These are phyloP conservation scores for Tiliqua scincoides DNA, from an alignment of 2,113 vertebrate species.

Conservation along the genomic window DNA sequence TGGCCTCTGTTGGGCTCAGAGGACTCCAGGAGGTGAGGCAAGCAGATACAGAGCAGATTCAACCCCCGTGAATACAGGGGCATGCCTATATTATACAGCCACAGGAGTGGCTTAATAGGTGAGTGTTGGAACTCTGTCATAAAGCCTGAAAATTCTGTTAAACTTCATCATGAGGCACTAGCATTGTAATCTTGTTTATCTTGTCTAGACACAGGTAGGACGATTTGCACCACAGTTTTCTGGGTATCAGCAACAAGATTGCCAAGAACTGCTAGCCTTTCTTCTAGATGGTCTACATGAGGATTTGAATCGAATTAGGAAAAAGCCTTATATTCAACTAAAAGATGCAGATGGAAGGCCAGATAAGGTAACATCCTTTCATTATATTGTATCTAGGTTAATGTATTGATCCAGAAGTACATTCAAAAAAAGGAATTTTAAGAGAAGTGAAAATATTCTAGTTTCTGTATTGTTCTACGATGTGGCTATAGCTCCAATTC, in stretches of 20 bases:
- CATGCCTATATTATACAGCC: too few relatives aligned
- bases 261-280: slow-evolving; percentile 96
- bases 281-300: slow-evolving; percentile 97
- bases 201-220: slow-evolving; percentile 92
- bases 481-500: background rate
- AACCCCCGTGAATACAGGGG: too few relatives aligned
- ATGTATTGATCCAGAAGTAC: background rate
- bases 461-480: background rate
- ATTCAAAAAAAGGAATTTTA: background rate
- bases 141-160: too few relatives aligned
- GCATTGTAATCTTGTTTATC: background rate
- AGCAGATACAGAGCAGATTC: too few relatives aligned
- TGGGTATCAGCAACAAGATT: slow-evolving; percentile 98
- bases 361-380: slow-evolving; percentile 84
- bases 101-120: too few relatives aligned
- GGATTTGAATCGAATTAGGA: slow-evolving; percentile 97
- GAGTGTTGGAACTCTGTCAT: too few relatives aligned
- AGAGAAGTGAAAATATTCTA: background rate
- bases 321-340: slow-evolving; percentile 98
- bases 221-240: slow-evolving; percentile 98
- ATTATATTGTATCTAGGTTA: background rate
- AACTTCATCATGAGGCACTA: background rate
- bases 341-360: slow-evolving; percentile 94
- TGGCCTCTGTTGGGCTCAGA: too few relatives aligned
- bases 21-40: too few relatives aligned